Evolutionary conservation across 1,140 invertebrate species (phyloP).

Genomic region (Propsilocerus akamusi): DNA sequence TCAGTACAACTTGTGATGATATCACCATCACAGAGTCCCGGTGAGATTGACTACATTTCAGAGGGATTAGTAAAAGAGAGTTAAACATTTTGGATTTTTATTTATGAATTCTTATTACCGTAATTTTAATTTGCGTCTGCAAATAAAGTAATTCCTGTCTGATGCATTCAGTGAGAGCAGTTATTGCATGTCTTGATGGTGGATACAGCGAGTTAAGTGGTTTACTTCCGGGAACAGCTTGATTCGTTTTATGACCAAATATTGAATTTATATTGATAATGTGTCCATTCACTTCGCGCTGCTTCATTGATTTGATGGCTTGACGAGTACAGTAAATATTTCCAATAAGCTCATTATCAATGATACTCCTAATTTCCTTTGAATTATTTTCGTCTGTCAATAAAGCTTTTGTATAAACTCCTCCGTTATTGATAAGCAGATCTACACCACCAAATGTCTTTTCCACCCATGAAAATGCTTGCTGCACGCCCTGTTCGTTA

Average conservation of each 20-base stretch:
- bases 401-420: slow-evolving; percentile 16
- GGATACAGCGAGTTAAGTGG: slow-evolving; percentile 26
- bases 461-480: slow-evolving; percentile 38
- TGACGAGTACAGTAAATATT: slow-evolving; percentile 32
- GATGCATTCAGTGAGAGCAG: slow-evolving; percentile 30
- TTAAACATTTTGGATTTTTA: neutral
- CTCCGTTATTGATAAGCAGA: slow-evolving; percentile 52
- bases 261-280: slow-evolving; percentile 33
- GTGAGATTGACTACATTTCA: slow-evolving; percentile 21
- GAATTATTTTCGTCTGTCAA: slow-evolving; percentile 24
- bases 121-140: slow-evolving; percentile 23
- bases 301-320: slow-evolving; percentile 33
- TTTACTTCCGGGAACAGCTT: slow-evolving; percentile 6
- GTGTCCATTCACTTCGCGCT: slow-evolving; percentile 28
- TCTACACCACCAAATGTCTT: slow-evolving; percentile 38
- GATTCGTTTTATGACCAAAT: slow-evolving; percentile 25
- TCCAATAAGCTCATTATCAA: slow-evolving; percentile 37
- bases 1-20: slow-evolving; percentile 8
- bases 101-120: slow-evolving; percentile 14
- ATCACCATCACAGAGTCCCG: slow-evolving; percentile 20
- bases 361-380: slow-evolving; percentile 16
- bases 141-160: slow-evolving; percentile 26
- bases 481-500: slow-evolving; percentile 36
- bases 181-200: slow-evolving; percentile 32
- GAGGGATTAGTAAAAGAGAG: neutral